Conservation (phyloP, 2,888 invertebrate genomes). For the Ectobius pallidus region DNA sequence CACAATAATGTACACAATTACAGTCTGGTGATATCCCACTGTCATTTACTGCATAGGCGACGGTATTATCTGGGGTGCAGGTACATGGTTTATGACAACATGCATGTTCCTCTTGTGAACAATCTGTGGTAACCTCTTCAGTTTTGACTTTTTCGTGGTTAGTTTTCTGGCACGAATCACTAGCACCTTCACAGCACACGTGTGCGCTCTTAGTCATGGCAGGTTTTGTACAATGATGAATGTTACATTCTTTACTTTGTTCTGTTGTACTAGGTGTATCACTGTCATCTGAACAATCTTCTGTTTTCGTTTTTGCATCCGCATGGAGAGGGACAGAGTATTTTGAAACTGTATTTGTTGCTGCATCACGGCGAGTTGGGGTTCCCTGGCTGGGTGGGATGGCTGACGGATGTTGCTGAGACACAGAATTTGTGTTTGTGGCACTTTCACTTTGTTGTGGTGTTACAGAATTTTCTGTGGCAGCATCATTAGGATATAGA, state of each 20-base stretch:
- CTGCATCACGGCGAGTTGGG: constrained; percentile 18
- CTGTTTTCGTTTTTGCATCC: background rate
- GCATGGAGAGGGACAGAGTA: background rate
- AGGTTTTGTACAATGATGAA: background rate
- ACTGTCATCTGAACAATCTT: background rate
- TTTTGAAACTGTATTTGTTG: constrained; percentile 10
- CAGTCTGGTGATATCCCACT: background rate
- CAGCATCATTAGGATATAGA: background rate
- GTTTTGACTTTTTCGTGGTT: too few species aligned
- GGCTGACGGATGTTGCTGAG: background rate
- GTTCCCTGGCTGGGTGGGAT: constrained; percentile 1
- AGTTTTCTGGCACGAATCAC: background rate
- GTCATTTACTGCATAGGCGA: background rate
- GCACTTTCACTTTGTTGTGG: background rate
- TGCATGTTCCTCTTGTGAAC: background rate
- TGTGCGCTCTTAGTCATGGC: background rate
- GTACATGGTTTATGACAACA: background rate
- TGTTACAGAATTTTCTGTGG: background rate
- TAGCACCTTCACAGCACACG: background rate
- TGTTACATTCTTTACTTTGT: background rate
- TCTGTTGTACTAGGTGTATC: background rate
- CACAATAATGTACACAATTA: background rate
- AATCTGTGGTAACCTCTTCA: background rate
- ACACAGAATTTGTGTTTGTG: background rate
- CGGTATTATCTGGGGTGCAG: background rate